Evolutionary conservation across 2,113 vertebrate species (phyloP).

Genomic region (Bothrops jararaca): DNA sequence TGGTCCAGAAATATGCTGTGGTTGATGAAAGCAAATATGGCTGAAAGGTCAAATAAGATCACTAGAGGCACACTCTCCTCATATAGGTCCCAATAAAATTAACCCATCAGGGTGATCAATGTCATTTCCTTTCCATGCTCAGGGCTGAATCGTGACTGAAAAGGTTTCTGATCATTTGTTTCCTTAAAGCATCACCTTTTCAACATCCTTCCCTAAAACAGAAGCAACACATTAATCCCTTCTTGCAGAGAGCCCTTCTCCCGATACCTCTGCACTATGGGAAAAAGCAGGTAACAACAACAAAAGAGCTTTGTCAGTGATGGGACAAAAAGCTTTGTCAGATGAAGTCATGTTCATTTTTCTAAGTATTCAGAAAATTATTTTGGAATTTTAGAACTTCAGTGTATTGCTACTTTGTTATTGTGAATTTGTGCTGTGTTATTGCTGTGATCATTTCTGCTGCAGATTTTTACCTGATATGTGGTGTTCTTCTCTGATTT

Average conservation of each 20-base stretch:
- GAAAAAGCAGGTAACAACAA: neutral
- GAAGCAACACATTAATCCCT: neutral
- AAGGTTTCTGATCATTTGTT: neutral
- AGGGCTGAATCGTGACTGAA: neutral
- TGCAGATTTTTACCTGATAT: neutral
- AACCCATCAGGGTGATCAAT: neutral
- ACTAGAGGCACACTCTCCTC: neutral
- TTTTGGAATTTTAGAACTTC: neutral
- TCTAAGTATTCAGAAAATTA: neutral
- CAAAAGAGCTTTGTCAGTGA: neutral
- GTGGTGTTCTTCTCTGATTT: neutral
- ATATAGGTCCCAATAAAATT: neutral
- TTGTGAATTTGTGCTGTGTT: neutral
- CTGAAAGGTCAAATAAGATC: neutral
- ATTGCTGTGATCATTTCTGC: neutral
- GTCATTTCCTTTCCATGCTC: neutral
- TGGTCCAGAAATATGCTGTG: neutral
- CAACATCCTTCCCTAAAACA: neutral
- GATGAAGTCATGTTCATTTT: neutral
- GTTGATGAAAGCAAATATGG: neutral
- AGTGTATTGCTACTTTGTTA: neutral
- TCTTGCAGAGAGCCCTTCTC: neutral
- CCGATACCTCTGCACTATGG: neutral
- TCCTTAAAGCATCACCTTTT: neutral
- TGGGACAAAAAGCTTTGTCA: neutral